Base-by-base conservation (phyloP, 1,140 invertebrate species). In the Subanguina moxae region DNA sequence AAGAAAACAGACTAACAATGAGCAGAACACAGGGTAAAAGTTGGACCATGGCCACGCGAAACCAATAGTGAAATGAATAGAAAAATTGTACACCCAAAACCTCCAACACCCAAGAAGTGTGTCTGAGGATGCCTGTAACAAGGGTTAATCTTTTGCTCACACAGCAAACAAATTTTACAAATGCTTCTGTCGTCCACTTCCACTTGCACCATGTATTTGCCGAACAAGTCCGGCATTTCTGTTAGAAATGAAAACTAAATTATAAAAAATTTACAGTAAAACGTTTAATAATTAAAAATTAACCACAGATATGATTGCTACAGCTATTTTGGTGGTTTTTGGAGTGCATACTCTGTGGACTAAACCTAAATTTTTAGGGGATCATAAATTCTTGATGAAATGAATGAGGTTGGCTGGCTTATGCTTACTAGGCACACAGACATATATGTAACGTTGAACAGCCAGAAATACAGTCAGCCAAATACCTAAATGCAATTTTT, bases 401-500 rank as follows among this genome's bases (percentile, higher is more conserved):
- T 45, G n/a, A n/a, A n/a, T n/a, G n/a, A n/a, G n/a, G n/a, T n/a
- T n/a, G n/a, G n/a, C n/a, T n/a, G n/a, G n/a, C n/a, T n/a, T n/a
- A n/a, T n/a, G n/a, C n/a, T 52, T 52, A 52, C 48, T 25, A 25
- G 77, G 77, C n/a, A 79, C 65, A 64, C 77, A 79, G 0, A 79
- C 77, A 48, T 79, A 79, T 15, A 79, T 62, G 61, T 78, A 81
- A 17, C 77, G 58, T 67, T 79, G 77, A 57, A 79, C 73, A 15
- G 78, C 78, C 8, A 79, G 67, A 59, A 77, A 79, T 13, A 79
- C 78, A 30, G 57, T 43, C 61, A 73, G 43, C 61, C 73, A n/a
- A 66, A 73, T 17, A 45, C 48, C 32, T 38, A 38, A 38, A 38
- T 38, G 3, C 32, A 38, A 11, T n/a, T n/a, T n/a, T n/a, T n/a